Evolutionary conservation across 2,113 vertebrate species (phyloP), one percentile per base, ranked within the genome.

Genomic region (Trachemys scripta): DNA sequence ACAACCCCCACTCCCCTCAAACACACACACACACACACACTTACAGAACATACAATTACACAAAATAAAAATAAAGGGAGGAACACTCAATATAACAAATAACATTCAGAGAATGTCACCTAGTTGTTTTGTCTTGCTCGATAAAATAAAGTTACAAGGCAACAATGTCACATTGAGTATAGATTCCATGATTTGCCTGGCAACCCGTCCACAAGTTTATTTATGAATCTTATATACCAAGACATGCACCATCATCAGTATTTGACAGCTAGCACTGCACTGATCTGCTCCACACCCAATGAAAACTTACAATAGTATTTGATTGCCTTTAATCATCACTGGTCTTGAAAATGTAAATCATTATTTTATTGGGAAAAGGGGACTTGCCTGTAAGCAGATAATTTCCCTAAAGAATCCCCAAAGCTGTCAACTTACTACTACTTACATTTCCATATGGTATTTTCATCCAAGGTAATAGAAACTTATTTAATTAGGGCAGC

Each of bases 81-180:
- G 25, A 76, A 76, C 24, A 47, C 10, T 13, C 42, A 45, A 76
- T 8, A 42, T 35, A 5, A 24, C n/a, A 75, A 75, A 38, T 22
- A 69, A 72, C 8, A 8, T 35, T 35, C 6, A 65, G 14, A 65
- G 31, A 14, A 35, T n/a, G 8, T 35, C 31, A 7, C 62, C 3
- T 10, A 65, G 17, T 17, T 65, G 29, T 69, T 69, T 69, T 19
- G 35, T 69, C 65, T 69, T 20, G 35, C n/a, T n/a, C 6, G 16
- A 69, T 19, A 69, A 35, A 65, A 35, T 42, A 45, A 76, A 82
- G 54, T 29, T 29, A 57, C 35, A 80, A 59, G 8, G 76, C 57
- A 87, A 47, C 0, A 5, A 83, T 7, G 20, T 0, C 13, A 38
- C 88, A 83, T 1, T 57, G 45, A 31, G 78, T 88, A 78, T 1